Percentiles rank a stretch among this genome's conserved stretches.
phyloP scores from a whole-genome alignment of 2,113 vertebrate genomes.

The Coptodon bakossiorum region DNA sequence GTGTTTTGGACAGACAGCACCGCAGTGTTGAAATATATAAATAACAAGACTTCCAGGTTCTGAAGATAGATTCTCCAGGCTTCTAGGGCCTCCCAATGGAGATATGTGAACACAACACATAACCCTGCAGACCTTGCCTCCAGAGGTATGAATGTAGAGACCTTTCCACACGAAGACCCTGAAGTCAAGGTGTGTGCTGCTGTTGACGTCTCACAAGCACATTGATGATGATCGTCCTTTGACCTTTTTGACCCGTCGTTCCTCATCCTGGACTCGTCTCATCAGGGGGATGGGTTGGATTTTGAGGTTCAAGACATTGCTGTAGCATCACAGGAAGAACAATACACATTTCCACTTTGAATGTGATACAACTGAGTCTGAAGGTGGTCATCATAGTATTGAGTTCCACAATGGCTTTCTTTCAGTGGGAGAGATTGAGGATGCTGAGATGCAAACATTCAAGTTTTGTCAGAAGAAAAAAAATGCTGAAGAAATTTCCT shows the following conservation, averaged over 20 bases:
- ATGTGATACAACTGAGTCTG: neutral
- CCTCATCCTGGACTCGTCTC: neutral
- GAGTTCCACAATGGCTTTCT: neutral
- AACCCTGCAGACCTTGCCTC: too few relatives aligned
- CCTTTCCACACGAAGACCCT: neutral
- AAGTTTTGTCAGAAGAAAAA: neutral
- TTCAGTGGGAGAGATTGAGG: neutral
- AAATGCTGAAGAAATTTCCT: neutral
- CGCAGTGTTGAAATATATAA: too few relatives aligned
- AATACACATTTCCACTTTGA: neutral
- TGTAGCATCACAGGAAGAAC: neutral
- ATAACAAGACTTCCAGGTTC: too few relatives aligned
- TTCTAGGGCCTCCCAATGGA: too few relatives aligned
- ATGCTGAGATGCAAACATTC: neutral
- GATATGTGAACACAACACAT: too few relatives aligned
- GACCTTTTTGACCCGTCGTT: neutral
- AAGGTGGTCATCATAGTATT: neutral
- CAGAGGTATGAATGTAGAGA: too few relatives aligned
- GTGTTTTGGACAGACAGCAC: too few relatives aligned
- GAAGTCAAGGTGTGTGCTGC: neutral
- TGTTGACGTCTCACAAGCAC: neutral
- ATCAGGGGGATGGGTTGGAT: neutral
- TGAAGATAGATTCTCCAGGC: too few relatives aligned
- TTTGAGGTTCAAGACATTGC: neutral
- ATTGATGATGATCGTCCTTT: neutral